Conservation (phyloP, 2,797 vertebrate species). For the Falco columbarius region DNA sequence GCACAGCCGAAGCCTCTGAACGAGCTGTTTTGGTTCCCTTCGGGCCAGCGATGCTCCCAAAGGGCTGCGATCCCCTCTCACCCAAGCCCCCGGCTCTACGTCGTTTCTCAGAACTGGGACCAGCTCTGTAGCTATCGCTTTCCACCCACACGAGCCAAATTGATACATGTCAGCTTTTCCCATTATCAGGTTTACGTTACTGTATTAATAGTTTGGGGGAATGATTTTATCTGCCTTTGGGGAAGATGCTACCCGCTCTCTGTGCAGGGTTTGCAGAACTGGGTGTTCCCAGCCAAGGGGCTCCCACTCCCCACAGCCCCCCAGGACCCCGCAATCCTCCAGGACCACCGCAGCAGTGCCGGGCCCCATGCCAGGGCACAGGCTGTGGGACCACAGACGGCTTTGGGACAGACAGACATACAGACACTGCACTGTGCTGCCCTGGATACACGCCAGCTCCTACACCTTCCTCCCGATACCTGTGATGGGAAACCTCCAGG, state of each 20-base stretch:
- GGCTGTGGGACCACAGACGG: fast-evolving
- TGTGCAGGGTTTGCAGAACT: fast-evolving
- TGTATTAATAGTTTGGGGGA: neutral
- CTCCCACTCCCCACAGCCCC: neutral
- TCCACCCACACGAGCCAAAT: neutral
- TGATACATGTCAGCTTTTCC: neutral
- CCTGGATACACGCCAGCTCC: neutral
- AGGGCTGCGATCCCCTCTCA: neutral
- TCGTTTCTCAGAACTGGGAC: constrained; percentile 23
- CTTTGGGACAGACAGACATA: neutral
- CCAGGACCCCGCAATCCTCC: fast-evolving
- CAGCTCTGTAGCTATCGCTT: neutral
- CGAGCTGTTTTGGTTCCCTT: fast-evolving
- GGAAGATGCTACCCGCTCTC: neutral
- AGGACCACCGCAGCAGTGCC: fast-evolving
- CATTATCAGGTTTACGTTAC: neutral
- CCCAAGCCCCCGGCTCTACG: fast-evolving
- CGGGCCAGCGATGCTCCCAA: fast-evolving
- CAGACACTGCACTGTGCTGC: fast-evolving
- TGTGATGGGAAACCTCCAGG: neutral
- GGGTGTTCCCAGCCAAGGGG: neutral
- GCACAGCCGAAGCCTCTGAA: neutral
- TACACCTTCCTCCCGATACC: neutral
- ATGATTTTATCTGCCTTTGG: neutral
- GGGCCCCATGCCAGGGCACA: neutral